Conservation (phyloP, 2,888 invertebrate species). For the Drosophila putrida region DNA sequence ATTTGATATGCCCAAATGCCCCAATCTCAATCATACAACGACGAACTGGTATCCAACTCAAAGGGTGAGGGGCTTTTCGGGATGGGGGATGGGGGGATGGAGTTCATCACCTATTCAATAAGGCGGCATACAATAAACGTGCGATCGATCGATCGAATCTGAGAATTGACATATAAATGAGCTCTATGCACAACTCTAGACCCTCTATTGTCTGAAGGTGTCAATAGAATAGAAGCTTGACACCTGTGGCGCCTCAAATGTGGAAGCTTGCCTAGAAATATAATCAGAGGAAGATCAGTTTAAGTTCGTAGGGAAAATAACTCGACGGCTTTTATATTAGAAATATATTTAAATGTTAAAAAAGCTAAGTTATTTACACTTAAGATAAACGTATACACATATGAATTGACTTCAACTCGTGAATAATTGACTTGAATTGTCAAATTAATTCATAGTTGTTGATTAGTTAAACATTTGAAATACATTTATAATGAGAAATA, state of each 20-base stretch:
- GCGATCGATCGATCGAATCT: slow-evolving; percentile 39
- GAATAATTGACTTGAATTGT: slow-evolving; percentile 4
- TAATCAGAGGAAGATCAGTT: slow-evolving; percentile 1
- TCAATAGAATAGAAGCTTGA: slow-evolving; percentile 71
- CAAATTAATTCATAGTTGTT: neutral
- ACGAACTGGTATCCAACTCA: slow-evolving; percentile 12
- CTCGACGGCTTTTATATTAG: slow-evolving; percentile 5
- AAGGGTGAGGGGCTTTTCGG: neutral
- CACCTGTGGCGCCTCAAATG: slow-evolving; percentile 66
- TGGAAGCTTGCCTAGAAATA: slow-evolving; percentile 36
- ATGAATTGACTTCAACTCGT: slow-evolving; percentile 13
- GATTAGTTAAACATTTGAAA: too few species aligned
- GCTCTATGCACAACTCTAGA: slow-evolving; percentile 28
- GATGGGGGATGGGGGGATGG: too few species aligned
- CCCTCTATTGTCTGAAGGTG: slow-evolving; percentile 54
- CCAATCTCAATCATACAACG: slow-evolving; percentile 36
- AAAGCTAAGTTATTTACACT: slow-evolving; percentile 2
- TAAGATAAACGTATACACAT: neutral
- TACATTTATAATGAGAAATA: too few species aligned
- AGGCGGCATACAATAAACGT: slow-evolving; percentile 53
- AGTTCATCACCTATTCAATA: slow-evolving; percentile 23
- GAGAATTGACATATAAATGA: slow-evolving; percentile 52
- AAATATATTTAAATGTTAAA: slow-evolving; percentile 20
- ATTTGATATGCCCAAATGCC: slow-evolving; percentile 61
- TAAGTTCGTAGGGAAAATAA: neutral